Evolutionary conservation across 2,888 invertebrate species (phyloP).

Genomic region (Dysmachus trigonus): DNA sequence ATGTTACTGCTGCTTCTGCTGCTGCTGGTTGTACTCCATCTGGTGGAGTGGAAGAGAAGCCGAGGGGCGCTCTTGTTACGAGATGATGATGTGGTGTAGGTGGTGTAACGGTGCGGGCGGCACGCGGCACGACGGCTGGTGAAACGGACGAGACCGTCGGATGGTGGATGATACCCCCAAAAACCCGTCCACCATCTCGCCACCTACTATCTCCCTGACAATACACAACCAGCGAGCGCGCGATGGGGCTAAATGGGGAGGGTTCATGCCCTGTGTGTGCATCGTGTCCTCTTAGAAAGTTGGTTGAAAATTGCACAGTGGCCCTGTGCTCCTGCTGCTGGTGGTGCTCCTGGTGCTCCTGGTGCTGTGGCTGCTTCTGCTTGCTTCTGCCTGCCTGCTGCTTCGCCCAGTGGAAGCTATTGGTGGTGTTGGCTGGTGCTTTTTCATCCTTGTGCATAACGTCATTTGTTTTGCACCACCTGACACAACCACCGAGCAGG

Average conservation of each 20-base stretch:
- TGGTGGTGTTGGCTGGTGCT: neutral
- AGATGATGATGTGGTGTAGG: neutral
- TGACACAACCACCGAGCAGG: constrained; percentile 14
- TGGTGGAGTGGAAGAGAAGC: neutral
- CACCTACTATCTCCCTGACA: neutral
- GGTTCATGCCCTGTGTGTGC: neutral
- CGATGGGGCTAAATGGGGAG: neutral
- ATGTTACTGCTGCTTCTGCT: neutral
- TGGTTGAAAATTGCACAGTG: constrained; percentile 33
- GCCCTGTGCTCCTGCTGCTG: neutral
- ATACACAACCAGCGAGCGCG: neutral
- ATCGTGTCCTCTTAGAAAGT: constrained; percentile 36
- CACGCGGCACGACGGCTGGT: neutral
- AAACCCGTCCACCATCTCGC: neutral
- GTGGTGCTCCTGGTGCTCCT: neutral
- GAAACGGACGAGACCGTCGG: neutral
- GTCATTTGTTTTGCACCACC: constrained; percentile 23
- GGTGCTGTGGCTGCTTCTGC: neutral
- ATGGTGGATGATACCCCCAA: neutral
- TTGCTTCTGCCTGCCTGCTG: too few relatives aligned
- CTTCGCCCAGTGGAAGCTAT: neutral
- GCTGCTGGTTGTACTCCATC: neutral
- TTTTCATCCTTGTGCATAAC: constrained; percentile 5
- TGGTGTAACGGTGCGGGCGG: neutral
- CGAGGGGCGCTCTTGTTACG: neutral